These are phyloP conservation scores for Chironomus striatipennis DNA, from an alignment of 1,140 invertebrate genomes.

Conservation along the genomic window DNA sequence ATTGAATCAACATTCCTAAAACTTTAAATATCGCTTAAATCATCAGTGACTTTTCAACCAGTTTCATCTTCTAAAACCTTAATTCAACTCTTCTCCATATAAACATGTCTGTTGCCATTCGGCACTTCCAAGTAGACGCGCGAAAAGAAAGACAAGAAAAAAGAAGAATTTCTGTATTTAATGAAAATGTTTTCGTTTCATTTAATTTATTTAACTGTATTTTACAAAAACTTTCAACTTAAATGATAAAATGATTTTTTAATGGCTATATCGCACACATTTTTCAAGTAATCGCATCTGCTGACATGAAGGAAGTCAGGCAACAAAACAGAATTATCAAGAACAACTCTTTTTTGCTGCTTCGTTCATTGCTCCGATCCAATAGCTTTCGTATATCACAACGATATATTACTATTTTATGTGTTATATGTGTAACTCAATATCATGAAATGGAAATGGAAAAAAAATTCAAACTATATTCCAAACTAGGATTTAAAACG, in stretches of 20 bases:
- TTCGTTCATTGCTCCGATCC: constrained; percentile 10
- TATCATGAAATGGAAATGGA: not conserved
- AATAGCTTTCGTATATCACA: not conserved
- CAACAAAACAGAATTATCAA: not conserved
- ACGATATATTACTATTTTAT: not conserved
- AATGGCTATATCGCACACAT: constrained; percentile 18
- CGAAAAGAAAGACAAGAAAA: not conserved
- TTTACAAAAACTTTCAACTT: constrained; percentile 22
- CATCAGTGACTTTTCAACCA: no score
- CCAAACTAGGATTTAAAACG: no score
- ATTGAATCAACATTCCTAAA: no score
- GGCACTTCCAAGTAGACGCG: not conserved
- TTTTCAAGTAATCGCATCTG: constrained; percentile 23
- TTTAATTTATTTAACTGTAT: constrained; percentile 22
- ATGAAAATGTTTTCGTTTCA: constrained; percentile 21
- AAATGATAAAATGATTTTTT: constrained; percentile 24
- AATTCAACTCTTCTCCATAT: not conserved
- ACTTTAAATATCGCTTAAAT: no score
- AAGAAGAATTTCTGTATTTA: constrained; percentile 16
- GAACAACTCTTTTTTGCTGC: not conserved
- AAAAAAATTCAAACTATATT: no score
- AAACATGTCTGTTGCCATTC: not conserved
- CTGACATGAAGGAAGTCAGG: not conserved
- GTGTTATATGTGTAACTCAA: not conserved
- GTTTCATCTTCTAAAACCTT: not conserved